Evolutionary conservation across 2,113 vertebrate species (phyloP).

Genomic region (Mastomys natalensis): DNA sequence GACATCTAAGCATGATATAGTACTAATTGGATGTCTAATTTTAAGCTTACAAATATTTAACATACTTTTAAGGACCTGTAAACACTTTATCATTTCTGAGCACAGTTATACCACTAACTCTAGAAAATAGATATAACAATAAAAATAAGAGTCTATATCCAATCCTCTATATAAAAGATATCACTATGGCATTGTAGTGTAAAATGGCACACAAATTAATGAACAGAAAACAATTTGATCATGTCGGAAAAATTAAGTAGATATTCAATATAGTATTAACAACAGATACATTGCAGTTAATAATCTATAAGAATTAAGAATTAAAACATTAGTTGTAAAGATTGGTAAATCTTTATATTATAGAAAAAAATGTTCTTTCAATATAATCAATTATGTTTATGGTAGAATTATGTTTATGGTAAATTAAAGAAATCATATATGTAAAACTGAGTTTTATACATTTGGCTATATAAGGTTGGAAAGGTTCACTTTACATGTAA

Average conservation of each 20-base stretch:
- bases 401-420: background rate
- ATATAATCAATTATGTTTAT: background rate
- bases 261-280: background rate
- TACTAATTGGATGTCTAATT: background rate
- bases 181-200: background rate
- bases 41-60: background rate
- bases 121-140: background rate
- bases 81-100: background rate
- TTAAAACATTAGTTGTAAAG: background rate
- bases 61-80: background rate
- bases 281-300: background rate
- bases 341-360: background rate
- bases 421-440: background rate
- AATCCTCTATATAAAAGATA: background rate
- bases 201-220: conserved; percentile 21
- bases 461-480: background rate
- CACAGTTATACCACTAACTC: background rate
- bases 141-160: background rate
- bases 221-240: background rate
- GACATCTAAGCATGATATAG: background rate
- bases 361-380: background rate
- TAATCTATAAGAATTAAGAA: conserved; percentile 25
- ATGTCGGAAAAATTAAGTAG: background rate
- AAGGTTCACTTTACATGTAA: background rate
- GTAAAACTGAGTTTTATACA: background rate